A percentile compares a stretch with the other conserved stretches of the same genome.
Conservation (phyloP, 1,140 invertebrate genomes). For the Glossosoma conforme region DNA sequence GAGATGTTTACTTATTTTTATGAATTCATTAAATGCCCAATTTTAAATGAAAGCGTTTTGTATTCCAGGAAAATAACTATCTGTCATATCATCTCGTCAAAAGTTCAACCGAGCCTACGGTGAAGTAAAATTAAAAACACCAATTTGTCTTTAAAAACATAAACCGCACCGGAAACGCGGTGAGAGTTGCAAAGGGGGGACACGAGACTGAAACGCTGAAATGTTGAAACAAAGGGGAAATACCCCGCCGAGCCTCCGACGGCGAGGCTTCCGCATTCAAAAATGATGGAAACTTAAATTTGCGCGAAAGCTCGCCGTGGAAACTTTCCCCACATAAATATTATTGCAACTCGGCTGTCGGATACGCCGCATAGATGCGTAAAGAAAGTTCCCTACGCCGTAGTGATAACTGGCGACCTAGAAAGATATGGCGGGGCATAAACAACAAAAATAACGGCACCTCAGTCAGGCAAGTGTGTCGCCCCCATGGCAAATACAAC, state of each 20-base stretch:
- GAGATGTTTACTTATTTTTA: no score
- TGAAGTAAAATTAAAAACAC: no score
- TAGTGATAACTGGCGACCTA: slow-evolving; percentile 28
- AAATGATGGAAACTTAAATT: slow-evolving; percentile 7
- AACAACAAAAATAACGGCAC: slow-evolving; percentile 27
- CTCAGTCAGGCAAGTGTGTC: slow-evolving; percentile 10
- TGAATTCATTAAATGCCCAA: no score
- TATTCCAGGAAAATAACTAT: no score
- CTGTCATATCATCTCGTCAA: no score
- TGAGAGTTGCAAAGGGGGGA: no score
- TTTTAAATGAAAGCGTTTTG: no score
- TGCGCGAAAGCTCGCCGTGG: slow-evolving; percentile 12
- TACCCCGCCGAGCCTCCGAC: background rate
- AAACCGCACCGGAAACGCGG: no score
- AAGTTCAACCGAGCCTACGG: no score
- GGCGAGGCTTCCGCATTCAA: slow-evolving; percentile 2
- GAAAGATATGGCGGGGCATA: slow-evolving; percentile 28
- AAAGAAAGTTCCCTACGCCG: slow-evolving; percentile 14
- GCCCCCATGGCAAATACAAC: no score
- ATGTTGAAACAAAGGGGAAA: no score
- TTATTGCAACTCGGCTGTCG: slow-evolving; percentile 17
- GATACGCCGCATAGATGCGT: slow-evolving; percentile 17
- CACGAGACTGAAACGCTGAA: background rate
- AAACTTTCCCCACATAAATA: slow-evolving; percentile 27
- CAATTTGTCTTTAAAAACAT: no score